phyloP scores from a whole-genome alignment of 2,888 invertebrate genomes.

The Gnatocerus cornutus region DNA sequence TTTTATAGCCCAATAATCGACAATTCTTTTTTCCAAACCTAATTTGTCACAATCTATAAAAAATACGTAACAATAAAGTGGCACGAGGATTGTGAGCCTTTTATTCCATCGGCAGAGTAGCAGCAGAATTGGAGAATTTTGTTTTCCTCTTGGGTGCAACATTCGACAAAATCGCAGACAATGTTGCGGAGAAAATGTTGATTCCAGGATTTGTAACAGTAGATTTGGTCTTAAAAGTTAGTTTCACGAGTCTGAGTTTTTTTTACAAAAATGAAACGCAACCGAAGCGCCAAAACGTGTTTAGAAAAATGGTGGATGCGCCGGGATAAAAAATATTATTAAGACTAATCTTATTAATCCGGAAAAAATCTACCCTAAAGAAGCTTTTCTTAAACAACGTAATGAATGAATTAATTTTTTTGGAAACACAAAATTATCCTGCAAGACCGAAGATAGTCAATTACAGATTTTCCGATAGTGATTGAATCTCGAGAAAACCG shows the following conservation, averaged over 20 bases:
- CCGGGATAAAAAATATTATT: slow-evolving; percentile 1
- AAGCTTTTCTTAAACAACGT: too few species aligned
- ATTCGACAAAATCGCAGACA: slow-evolving; percentile 20
- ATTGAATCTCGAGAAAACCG: too few species aligned
- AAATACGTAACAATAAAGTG: slow-evolving; percentile 24
- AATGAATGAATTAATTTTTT: too few species aligned
- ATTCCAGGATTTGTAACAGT: slow-evolving; percentile 21
- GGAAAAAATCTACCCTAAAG: too few species aligned
- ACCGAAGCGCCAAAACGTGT: too few species aligned
- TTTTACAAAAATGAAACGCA: too few species aligned
- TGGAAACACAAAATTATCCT: too few species aligned
- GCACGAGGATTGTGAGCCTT: slow-evolving; percentile 26
- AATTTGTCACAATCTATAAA: slow-evolving; percentile 32
- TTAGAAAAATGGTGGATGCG: slow-evolving; percentile 19
- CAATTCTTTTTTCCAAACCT: slow-evolving; percentile 1
- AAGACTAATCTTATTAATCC: too few species aligned
- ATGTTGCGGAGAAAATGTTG: slow-evolving; percentile 29
- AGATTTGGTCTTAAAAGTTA: background rate
- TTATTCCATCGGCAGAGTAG: slow-evolving; percentile 17
- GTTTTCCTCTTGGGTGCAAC: slow-evolving; percentile 40
- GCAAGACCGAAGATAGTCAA: too few species aligned
- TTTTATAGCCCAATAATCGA: slow-evolving; percentile 19
- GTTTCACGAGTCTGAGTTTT: background rate
- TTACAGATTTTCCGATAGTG: too few species aligned
- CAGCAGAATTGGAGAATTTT: slow-evolving; percentile 34